phyloP scores from a whole-genome alignment of 2,888 invertebrate species.

The Catonia carolina region DNA sequence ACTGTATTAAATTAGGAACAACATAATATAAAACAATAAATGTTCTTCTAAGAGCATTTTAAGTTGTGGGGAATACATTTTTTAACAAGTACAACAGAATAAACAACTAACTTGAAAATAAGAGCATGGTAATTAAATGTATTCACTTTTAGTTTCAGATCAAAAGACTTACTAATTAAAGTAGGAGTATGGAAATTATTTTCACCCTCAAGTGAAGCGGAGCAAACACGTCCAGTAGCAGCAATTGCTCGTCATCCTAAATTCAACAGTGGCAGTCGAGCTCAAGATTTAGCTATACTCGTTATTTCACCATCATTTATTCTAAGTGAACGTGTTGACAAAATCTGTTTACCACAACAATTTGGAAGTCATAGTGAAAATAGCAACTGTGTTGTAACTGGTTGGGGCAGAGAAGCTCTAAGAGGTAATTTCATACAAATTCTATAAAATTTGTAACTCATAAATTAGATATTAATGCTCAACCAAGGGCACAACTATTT shows the following conservation, averaged over 20 bases:
- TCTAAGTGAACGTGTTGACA: conserved; percentile 63
- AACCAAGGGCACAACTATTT: no score
- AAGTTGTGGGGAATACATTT: no score
- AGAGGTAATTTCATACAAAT: conserved; percentile 65
- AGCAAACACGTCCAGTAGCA: conserved; percentile 67
- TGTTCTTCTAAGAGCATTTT: no score
- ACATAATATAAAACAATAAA: no score
- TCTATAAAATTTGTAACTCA: no score
- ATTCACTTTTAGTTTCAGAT: conserved; percentile 51
- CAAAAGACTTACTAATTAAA: conserved; percentile 64
- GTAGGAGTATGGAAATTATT: conserved; percentile 80
- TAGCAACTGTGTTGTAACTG: conserved; percentile 63
- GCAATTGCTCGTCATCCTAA: conserved; percentile 63
- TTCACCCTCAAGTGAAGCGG: conserved; percentile 65
- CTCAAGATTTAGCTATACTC: conserved; percentile 66
- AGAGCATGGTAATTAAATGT: no score
- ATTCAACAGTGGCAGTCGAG: conserved; percentile 53
- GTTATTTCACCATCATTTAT: conserved; percentile 54
- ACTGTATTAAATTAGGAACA: no score
- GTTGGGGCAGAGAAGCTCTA: conserved; percentile 74
- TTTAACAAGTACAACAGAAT: no score
- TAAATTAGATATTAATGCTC: no score
- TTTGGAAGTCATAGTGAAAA: conserved; percentile 42
- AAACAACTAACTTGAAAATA: no score
- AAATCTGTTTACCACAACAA: conserved; percentile 63